Evolutionary conservation across 2,888 invertebrate species (phyloP).

Genomic region (Nebria brevicollis): DNA sequence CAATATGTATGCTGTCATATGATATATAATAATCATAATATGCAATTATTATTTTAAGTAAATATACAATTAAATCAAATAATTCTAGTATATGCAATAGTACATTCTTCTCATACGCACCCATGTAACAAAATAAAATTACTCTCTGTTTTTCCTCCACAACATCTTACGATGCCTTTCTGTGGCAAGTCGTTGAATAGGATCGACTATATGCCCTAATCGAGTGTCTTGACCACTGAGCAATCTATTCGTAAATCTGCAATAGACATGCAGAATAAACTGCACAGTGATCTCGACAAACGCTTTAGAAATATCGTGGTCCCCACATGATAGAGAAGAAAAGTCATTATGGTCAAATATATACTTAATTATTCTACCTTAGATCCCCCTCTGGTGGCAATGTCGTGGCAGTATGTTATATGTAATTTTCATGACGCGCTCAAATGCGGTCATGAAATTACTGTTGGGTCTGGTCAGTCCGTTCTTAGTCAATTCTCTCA

Average conservation of each 20-base stretch:
- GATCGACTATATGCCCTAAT: background rate
- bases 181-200: background rate
- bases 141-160: background rate
- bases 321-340: background rate
- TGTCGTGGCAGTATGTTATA: background rate
- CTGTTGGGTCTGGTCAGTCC: background rate
- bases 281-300: background rate
- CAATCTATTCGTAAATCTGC: background rate
- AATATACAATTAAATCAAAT: too few relatives aligned
- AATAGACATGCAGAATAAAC: background rate
- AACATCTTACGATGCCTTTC: background rate
- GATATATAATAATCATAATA: too few relatives aligned
- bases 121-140: background rate
- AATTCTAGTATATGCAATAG: too few relatives aligned
- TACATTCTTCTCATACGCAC: too few relatives aligned
- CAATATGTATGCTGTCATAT: too few relatives aligned
- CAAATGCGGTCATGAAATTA: background rate
- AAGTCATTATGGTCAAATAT: background rate
- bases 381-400: background rate
- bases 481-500: background rate
- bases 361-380: background rate
- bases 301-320: background rate
- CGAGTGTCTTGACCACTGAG: background rate
- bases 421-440: background rate
- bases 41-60: too few relatives aligned